A percentile compares a stretch with the other conserved stretches of the same genome.
Conservation (phyloP, 2,888 invertebrate genomes). For the Euproctis similis region DNA sequence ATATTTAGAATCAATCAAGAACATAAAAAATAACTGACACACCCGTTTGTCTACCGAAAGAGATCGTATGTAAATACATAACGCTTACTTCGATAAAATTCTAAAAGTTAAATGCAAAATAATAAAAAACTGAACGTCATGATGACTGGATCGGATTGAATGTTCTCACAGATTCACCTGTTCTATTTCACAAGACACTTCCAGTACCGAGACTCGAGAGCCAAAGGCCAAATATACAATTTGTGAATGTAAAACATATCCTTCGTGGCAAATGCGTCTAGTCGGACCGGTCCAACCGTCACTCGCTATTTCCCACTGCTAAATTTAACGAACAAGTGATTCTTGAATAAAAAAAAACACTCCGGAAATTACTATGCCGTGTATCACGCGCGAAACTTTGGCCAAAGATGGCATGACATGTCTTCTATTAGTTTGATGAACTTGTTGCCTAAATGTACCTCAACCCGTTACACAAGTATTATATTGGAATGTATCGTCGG, state of each 20-base stretch:
- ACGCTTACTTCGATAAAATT: no score
- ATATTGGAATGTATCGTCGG: constrained; percentile 10
- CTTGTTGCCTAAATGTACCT: constrained; percentile 6
- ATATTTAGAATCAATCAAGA: no score
- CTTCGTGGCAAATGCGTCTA: constrained; percentile 39
- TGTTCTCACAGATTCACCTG: constrained; percentile 31
- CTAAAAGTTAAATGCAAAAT: no score
- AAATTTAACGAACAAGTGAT: constrained; percentile 49
- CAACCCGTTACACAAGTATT: constrained; percentile 14
- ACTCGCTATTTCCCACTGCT: constrained; percentile 41
- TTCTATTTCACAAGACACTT: constrained; percentile 23
- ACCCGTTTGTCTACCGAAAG: no score
- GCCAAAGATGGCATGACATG: constrained; percentile 17
- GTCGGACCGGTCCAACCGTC: constrained; percentile 47
- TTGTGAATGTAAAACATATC: constrained; percentile 49
- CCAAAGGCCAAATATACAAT: constrained; percentile 33
- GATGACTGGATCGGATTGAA: constrained; percentile 5
- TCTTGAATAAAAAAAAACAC: constrained; percentile 36
- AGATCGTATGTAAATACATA: no score
- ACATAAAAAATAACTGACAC: no score
- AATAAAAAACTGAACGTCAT: no score
- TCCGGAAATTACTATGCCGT: constrained; percentile 48
- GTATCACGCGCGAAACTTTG: constrained; percentile 24
- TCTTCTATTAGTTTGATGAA: constrained; percentile 14
- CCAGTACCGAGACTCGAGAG: constrained; percentile 28